phyloP scores from a whole-genome alignment of 2,113 vertebrate species.

The Hiodon alosoides region DNA sequence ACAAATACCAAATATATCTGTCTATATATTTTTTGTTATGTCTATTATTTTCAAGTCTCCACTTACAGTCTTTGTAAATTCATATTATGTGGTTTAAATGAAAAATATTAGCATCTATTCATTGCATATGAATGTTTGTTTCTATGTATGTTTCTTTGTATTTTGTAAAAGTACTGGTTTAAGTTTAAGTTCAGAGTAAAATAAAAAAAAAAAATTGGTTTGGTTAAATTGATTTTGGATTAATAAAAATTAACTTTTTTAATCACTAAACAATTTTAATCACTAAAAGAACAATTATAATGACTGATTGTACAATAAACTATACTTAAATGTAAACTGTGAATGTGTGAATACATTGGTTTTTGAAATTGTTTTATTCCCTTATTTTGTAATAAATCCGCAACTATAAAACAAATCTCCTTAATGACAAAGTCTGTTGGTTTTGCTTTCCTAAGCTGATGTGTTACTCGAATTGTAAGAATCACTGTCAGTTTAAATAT shows the following conservation, averaged over 20 bases:
- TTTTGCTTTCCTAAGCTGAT: too few relatives aligned
- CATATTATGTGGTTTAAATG: neutral
- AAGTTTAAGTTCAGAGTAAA: neutral
- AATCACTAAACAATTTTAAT: neutral
- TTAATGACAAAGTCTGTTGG: too few relatives aligned
- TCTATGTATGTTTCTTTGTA: neutral
- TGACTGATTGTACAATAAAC: neutral
- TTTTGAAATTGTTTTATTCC: too few relatives aligned
- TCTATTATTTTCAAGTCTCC: neutral
- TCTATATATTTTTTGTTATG: slow-evolving; percentile 2
- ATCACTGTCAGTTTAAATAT: too few relatives aligned
- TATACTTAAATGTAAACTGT: neutral
- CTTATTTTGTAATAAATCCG: neutral
- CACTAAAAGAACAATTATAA: neutral
- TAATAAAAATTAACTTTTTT: neutral
- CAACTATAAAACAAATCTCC: neutral
- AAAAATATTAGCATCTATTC: neutral
- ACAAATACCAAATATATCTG: slow-evolving; percentile 1
- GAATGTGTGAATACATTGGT: neutral
- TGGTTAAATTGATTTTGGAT: neutral
- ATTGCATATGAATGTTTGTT: slow-evolving; percentile 4
- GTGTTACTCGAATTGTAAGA: too few relatives aligned
- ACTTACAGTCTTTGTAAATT: neutral
- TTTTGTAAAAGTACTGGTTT: too few relatives aligned
- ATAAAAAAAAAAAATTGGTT: neutral